A percentile compares a stretch with the other conserved stretches of the same genome.
These are phyloP conservation scores for Dicrurus megarhynchus DNA, from an alignment of 2,113 vertebrate genomes.

Conservation along the genomic window DNA sequence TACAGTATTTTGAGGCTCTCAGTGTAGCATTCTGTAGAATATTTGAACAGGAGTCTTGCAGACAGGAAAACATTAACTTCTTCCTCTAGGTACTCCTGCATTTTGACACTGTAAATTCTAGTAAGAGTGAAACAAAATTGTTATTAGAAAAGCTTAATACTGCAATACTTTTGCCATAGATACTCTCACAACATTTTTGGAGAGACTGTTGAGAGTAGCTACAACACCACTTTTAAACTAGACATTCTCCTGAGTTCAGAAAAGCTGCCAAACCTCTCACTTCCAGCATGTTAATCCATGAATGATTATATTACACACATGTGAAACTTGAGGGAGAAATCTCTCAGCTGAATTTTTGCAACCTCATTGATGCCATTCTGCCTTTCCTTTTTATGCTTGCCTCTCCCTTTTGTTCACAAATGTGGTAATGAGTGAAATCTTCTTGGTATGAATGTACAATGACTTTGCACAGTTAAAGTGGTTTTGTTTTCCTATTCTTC, in stretches of 20 bases:
- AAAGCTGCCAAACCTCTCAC: background rate
- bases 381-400: background rate
- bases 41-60: background rate
- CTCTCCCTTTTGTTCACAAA: background rate
- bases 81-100: background rate
- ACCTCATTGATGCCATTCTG: background rate
- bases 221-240: background rate
- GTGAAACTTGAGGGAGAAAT: background rate
- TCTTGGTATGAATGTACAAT: background rate
- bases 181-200: background rate
- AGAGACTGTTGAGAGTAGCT: background rate
- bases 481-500: conserved; percentile 2
- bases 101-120: background rate
- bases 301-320: background rate
- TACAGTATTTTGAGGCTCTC: background rate
- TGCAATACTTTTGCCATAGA: background rate
- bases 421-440: background rate
- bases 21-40: background rate
- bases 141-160: background rate
- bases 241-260: background rate
- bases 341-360: background rate
- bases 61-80: background rate
- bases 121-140: background rate
- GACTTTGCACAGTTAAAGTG: background rate
- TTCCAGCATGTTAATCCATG: background rate